Percentiles rank a stretch among this genome's conserved stretches.
These are phyloP conservation scores for Oxystoma pomonae DNA, from an alignment of 2,888 invertebrate genomes.

Conservation along the genomic window DNA sequence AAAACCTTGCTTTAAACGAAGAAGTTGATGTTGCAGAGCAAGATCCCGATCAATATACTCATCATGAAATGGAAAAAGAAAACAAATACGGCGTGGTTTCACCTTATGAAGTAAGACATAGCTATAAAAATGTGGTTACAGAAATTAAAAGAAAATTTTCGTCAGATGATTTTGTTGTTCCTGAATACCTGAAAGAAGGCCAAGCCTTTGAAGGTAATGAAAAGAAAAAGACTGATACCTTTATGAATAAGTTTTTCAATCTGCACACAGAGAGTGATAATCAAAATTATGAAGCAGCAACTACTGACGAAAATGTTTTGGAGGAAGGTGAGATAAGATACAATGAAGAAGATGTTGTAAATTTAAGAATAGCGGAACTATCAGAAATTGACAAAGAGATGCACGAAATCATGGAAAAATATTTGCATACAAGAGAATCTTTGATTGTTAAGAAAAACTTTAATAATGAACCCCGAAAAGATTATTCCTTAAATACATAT, in stretches of 20 bases:
- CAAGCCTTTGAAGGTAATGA: not conserved
- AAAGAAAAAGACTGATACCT: not conserved
- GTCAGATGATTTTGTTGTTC: constrained; percentile 8
- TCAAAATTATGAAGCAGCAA: not conserved
- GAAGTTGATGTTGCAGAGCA: not conserved
- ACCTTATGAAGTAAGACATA: constrained; percentile 26
- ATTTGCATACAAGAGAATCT: constrained; percentile 29
- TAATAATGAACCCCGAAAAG: constrained; percentile 8
- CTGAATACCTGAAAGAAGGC: not conserved
- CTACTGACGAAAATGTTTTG: constrained; percentile 2
- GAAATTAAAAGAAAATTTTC: constrained; percentile 34
- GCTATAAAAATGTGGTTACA: constrained; percentile 33
- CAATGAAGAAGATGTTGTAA: constrained; percentile 3
- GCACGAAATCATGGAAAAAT: constrained; percentile 30
- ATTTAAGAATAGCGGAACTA: constrained; percentile 8
- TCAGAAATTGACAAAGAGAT: constrained; percentile 29
- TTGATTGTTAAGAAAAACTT: constrained; percentile 25
- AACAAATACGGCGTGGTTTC: constrained; percentile 31
- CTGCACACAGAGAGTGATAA: not conserved
- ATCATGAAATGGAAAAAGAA: constrained; percentile 25
- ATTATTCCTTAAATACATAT: not conserved
- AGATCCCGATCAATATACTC: constrained; percentile 9
- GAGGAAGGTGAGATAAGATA: not conserved
- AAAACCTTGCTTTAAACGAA: not conserved
- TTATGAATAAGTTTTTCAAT: not conserved